Percentiles rank a stretch among this genome's conserved stretches.
phyloP scores from a whole-genome alignment of 2,797 vertebrate genomes.

The Champsocephalus gunnari region DNA sequence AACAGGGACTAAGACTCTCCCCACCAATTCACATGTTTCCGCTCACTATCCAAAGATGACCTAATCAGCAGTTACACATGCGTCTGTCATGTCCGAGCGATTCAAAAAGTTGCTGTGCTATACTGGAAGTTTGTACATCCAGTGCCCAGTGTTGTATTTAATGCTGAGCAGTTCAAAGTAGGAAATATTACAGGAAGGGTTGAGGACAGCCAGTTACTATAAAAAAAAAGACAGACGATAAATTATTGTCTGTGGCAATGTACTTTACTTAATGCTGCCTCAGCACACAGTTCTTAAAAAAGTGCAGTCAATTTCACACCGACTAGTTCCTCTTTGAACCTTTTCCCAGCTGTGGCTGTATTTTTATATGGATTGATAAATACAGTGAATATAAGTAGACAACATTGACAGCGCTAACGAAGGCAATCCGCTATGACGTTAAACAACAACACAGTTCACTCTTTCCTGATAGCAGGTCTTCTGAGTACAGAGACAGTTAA shows the following conservation, averaged over 20 bases:
- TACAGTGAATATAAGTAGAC: neutral
- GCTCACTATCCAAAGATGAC: slow-evolving; percentile 6
- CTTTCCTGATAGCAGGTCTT: slow-evolving; percentile 5
- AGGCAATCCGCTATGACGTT: slow-evolving; percentile 2
- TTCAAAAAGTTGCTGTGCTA: neutral
- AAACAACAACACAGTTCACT: neutral
- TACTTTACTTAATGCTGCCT: slow-evolving; percentile 43
- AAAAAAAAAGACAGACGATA: slow-evolving; percentile 36
- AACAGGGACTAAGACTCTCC: slow-evolving; percentile 18
- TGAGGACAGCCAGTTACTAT: slow-evolving; percentile 33
- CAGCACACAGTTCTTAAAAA: slow-evolving; percentile 42
- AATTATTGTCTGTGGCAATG: slow-evolving; percentile 28
- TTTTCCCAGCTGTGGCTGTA: slow-evolving; percentile 17
- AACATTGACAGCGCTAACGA: neutral
- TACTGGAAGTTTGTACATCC: neutral
- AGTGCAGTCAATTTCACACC: slow-evolving; percentile 37
- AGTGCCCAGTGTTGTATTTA: slow-evolving; percentile 10
- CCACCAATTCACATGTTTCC: slow-evolving; percentile 1
- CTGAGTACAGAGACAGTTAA: slow-evolving; percentile 9
- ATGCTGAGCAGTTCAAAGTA: slow-evolving; percentile 8
- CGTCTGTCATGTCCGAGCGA: neutral
- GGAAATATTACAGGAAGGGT: slow-evolving; percentile 2
- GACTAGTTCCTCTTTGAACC: slow-evolving; percentile 46
- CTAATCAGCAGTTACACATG: neutral
- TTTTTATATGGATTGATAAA: slow-evolving; percentile 26